Evolutionary conservation across 1,140 invertebrate species (phyloP), one percentile per base, ranked within the genome.

Genomic region (Hylaeus volcanicus): DNA sequence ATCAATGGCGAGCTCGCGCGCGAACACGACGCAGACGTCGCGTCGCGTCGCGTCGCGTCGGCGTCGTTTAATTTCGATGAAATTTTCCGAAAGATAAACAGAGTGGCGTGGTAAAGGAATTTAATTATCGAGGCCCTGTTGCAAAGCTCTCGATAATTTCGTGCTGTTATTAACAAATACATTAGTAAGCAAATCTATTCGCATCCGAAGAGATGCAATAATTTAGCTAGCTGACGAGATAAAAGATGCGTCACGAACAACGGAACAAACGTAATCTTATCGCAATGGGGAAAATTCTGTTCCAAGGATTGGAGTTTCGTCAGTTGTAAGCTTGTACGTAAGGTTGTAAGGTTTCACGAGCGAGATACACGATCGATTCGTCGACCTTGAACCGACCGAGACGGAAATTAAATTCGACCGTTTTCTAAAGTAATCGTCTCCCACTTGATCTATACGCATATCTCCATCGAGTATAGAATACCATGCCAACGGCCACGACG

Each of bases 371-470:
- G 26, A 26, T 26, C 26, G 26, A 26, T 26, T 26, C 26, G 26
- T 26, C 26, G 26, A 26, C 26, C 26, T 26, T n/a, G 3, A 5
- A 15, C 15, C 55, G 55, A 58, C 8, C 15, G 55, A 58, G 15
- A 55, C 9, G 0, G 6, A 63, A 43, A 14, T 37, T 2, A 5
- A 51, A 74, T 45, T 51, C 58, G 45, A 43, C 53, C 45, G 58
- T 37, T 14, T 51, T 65, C 37, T 26, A 51, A 74, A 37, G 4
- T 37, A 41, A 15, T 56, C 51, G 45, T 61, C 43, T 82, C 37
- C 12, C 53, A n/a, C 39, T 80, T 41, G 58, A 58, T 83, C 58
- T 66, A 53, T 66, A 71, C 55, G 45, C 37, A 68, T 65, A 79
- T 39, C 37, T 48, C 58, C 69, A 53, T 63, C 43, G 14, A 43